Evolutionary conservation across 2,113 vertebrate species (phyloP).

Genomic region (Labeo rohita): DNA sequence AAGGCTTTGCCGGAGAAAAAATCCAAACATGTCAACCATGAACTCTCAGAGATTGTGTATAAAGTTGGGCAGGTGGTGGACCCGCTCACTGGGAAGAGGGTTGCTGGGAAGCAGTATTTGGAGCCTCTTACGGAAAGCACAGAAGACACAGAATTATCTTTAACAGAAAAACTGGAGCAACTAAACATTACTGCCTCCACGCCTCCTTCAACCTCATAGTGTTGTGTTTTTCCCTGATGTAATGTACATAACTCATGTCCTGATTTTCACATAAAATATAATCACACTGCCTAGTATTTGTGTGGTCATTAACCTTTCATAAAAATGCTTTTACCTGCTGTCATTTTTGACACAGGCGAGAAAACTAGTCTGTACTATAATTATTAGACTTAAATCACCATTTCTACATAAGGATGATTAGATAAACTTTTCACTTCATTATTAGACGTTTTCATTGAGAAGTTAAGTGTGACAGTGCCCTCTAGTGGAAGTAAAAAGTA

Average conservation of each 20-base stretch:
- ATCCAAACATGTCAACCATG: constrained; percentile 91
- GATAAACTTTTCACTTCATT: neutral
- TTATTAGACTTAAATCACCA: neutral
- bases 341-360: neutral
- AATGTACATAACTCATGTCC: neutral
- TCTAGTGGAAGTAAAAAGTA: neutral
- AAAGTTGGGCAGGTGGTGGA: constrained; percentile 94
- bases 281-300: constrained; percentile 1
- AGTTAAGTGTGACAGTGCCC: neutral
- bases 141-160: constrained; percentile 63
- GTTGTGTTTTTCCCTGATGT: neutral
- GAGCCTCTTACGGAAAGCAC: constrained; percentile 77
- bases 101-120: constrained; percentile 83
- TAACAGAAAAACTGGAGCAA: constrained; percentile 81
- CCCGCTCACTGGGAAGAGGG: constrained; percentile 88
- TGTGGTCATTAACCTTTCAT: neutral
- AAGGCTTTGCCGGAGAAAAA: constrained; percentile 86
- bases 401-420: neutral
- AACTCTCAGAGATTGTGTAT: constrained; percentile 91
- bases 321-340: neutral
- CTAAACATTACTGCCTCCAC: constrained; percentile 71
- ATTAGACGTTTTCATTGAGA: neutral
- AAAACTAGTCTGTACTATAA: neutral
- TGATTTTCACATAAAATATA: constrained; percentile 26
- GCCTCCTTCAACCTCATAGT: constrained; percentile 36